A percentile compares a stretch with the other conserved stretches of the same genome.
Evolutionary conservation across 2,797 vertebrate genomes (phyloP).

Genomic region (Cyclopterus lumpus): DNA sequence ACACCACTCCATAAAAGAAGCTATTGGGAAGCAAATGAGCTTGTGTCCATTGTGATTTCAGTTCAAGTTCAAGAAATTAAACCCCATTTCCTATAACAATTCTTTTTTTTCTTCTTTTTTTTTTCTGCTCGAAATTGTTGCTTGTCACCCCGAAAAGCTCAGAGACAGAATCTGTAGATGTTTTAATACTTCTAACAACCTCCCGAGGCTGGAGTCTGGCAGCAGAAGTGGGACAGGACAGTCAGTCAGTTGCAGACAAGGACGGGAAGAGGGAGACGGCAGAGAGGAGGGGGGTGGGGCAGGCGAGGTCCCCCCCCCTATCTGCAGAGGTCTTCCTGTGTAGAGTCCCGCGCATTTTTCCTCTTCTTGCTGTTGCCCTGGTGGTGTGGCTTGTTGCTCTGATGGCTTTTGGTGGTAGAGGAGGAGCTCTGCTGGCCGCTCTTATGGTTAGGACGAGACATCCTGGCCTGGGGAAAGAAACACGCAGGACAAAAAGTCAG

Average conservation of each 20-base stretch:
- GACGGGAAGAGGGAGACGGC: conserved; percentile 24
- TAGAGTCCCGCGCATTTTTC: conserved; percentile 93
- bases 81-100: conserved; percentile 55
- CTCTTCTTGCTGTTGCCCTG: conserved; percentile 94
- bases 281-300: not conserved
- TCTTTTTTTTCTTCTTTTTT: conserved; percentile 63
- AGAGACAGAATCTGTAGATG: conserved; percentile 54
- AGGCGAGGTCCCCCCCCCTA: conserved; percentile 81
- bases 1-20: conserved; percentile 70
- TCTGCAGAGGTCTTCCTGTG: conserved; percentile 94
- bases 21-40: conserved; percentile 70
- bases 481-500: conserved; percentile 12
- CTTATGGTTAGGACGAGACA: conserved; percentile 89
- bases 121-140: conserved; percentile 71
- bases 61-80: conserved; percentile 72
- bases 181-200: conserved; percentile 71
- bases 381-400: conserved; percentile 85
- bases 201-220: conserved; percentile 71
- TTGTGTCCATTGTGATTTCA: conserved; percentile 73
- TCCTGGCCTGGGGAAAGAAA: conserved; percentile 83
- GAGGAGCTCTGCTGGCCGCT: conserved; percentile 89
- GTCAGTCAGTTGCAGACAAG: conserved; percentile 63
- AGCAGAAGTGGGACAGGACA: conserved; percentile 72
- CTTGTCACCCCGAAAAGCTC: conserved; percentile 61
- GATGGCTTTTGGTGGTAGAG: conserved; percentile 89